phyloP scores from a whole-genome alignment of 2,888 invertebrate species.

The Piscicola geometra region DNA sequence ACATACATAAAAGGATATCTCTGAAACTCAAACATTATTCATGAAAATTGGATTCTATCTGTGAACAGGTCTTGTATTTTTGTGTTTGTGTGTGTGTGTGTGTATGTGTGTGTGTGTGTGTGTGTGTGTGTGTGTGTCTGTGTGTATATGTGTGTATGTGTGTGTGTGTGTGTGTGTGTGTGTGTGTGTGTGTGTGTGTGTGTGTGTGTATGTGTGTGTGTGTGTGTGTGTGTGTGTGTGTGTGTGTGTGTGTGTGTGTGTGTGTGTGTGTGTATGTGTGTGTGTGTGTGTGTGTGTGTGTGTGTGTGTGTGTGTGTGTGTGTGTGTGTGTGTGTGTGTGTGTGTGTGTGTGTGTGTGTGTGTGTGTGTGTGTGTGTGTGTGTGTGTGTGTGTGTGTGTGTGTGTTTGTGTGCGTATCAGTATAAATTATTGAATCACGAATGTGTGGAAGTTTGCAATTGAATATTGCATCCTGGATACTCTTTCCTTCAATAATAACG shows the following conservation, averaged over 20 bases:
- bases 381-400: neutral
- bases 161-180: constrained; percentile 15
- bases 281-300: constrained; percentile 15
- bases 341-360: neutral
- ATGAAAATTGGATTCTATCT: neutral
- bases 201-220: constrained; percentile 9
- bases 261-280: constrained; percentile 15
- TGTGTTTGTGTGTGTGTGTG: constrained; percentile 12
- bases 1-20: too few relatives aligned
- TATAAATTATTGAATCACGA: too few relatives aligned
- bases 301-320: constrained; percentile 15
- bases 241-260: constrained; percentile 15
- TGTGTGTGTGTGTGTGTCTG: constrained; percentile 14
- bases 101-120: constrained; percentile 17
- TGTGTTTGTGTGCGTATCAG: too few relatives aligned
- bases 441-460: too few relatives aligned
- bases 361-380: neutral
- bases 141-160: constrained; percentile 14
- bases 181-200: constrained; percentile 6
- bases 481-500: too few relatives aligned
- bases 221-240: constrained; percentile 15
- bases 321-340: neutral
- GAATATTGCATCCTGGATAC: too few relatives aligned
- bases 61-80: neutral
- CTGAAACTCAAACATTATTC: too few relatives aligned